Conservation (phyloP, 2,797 vertebrate species). For the Dromococcyx pavoninus region DNA sequence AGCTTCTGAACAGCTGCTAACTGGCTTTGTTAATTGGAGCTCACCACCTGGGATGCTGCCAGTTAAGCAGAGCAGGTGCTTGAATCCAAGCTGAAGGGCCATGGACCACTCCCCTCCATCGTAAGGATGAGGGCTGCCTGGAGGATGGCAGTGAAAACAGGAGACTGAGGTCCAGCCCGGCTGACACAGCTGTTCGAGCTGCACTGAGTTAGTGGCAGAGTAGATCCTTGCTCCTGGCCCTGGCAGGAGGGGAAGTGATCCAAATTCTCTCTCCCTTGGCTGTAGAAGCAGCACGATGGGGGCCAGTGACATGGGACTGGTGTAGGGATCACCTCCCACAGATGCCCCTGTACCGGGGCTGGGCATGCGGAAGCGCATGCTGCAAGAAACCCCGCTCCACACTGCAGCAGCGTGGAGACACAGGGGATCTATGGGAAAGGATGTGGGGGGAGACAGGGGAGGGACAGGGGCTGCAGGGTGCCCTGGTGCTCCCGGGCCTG, state of each 20-base stretch:
- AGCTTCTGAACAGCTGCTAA: neutral
- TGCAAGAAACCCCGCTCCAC: neutral
- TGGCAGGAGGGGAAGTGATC: neutral
- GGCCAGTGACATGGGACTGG: neutral
- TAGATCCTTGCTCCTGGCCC: neutral
- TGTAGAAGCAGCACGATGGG: neutral
- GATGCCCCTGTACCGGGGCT: fast-evolving
- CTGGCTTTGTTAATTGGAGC: neutral
- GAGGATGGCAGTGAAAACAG: fast-evolving
- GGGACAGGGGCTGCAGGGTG: neutral
- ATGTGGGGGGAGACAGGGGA: neutral
- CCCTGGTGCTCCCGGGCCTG: neutral
- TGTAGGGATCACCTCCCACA: neutral
- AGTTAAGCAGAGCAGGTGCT: neutral
- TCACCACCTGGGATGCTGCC: neutral
- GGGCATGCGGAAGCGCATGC: neutral
- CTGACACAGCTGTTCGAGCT: neutral
- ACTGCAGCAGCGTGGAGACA: neutral
- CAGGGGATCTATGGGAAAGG: neutral
- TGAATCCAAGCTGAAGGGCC: neutral
- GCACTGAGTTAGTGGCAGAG: neutral
- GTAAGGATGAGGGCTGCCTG: neutral
- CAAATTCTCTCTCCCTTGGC: neutral
- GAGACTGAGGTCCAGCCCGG: neutral
- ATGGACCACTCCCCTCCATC: neutral